Evolutionary conservation across 2,888 invertebrate species (phyloP), one percentile per base, ranked within the genome.

Genomic region (Molanna angustata): DNA sequence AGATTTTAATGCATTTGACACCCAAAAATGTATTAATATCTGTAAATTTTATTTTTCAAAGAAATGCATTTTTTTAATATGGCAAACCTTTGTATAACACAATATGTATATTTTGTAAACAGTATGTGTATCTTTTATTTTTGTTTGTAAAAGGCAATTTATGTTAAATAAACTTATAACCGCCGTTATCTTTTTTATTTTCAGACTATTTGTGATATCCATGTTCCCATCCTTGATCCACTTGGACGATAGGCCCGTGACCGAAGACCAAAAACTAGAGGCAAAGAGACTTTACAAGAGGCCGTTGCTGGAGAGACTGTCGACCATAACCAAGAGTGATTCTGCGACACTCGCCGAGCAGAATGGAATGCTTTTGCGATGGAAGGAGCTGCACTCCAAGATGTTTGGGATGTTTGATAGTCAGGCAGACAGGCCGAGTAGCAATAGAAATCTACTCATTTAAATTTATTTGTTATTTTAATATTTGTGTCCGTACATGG

Each of bases 161-260:
- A n/a, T n/a, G n/a, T n/a, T n/a, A n/a, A n/a, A n/a, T n/a, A n/a
- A n/a, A n/a, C n/a, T n/a, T n/a, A n/a, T n/a, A n/a, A n/a, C n/a
- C n/a, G n/a, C n/a, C n/a, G n/a, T n/a, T n/a, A 7, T 27, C 6
- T 35, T 39, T 16, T 17, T 39, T n/a, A 11, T 39, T 74, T 78
- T 2, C 69, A 88, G 89, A 66, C 73, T 86, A 19, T 88, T 84
- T 69, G 81, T 89, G 18, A 83, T 90, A 64, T 86, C 88, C 1
- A 80, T 85, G 64, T 83, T 90, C 62, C 81, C 85, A 1, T 76
- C 78, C 0, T 71, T 90, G 50, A 68, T 80, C 20, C 84, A 88
- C 62, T 69, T 90, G 62, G 90, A 90, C 65, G 89, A 89, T 64
- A 73, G 82, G 48, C 69, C 72, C 33, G 82, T 90, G n/a, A 85